Conservation (phyloP, 2,797 vertebrate genomes). For the Channa striata region DNA sequence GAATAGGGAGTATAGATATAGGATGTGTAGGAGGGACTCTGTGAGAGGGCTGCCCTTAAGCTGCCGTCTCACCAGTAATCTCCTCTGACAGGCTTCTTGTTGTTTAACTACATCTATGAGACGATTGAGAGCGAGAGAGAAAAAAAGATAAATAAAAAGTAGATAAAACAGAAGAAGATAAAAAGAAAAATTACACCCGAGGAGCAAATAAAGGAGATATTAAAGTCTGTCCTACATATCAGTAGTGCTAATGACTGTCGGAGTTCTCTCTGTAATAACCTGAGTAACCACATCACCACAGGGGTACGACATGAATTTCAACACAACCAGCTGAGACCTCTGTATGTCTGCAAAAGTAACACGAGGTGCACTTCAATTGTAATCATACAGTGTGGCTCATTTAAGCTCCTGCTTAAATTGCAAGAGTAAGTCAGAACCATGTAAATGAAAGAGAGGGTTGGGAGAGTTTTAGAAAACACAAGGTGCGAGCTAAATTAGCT, state of each 20-base stretch:
- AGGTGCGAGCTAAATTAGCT: slow-evolving; percentile 79
- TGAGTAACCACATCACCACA: slow-evolving; percentile 66
- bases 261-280: slow-evolving; percentile 65
- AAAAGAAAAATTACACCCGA: slow-evolving; percentile 57
- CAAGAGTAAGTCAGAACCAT: slow-evolving; percentile 53
- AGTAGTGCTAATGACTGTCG: slow-evolving; percentile 68
- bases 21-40: slow-evolving; percentile 41
- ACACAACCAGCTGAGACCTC: slow-evolving; percentile 56
- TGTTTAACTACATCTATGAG: slow-evolving; percentile 58
- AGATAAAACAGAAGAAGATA: slow-evolving; percentile 62
- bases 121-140: slow-evolving; percentile 46
- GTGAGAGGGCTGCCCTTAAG: slow-evolving; percentile 47
- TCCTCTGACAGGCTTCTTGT: slow-evolving; percentile 59
- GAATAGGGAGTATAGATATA: slow-evolving; percentile 47
- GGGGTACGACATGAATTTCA: slow-evolving; percentile 61
- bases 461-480: slow-evolving; percentile 64
- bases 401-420: slow-evolving; percentile 82
- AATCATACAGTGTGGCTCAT: slow-evolving; percentile 69
- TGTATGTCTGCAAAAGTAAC: slow-evolving; percentile 60
- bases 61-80: slow-evolving; percentile 55
- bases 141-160: slow-evolving; percentile 59
- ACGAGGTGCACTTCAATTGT: slow-evolving; percentile 60
- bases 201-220: slow-evolving; percentile 62
- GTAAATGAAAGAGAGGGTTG: slow-evolving; percentile 56
- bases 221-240: slow-evolving; percentile 68